Conservation (phyloP, 2,797 vertebrate genomes). For the Pangasius larnaudii region DNA sequence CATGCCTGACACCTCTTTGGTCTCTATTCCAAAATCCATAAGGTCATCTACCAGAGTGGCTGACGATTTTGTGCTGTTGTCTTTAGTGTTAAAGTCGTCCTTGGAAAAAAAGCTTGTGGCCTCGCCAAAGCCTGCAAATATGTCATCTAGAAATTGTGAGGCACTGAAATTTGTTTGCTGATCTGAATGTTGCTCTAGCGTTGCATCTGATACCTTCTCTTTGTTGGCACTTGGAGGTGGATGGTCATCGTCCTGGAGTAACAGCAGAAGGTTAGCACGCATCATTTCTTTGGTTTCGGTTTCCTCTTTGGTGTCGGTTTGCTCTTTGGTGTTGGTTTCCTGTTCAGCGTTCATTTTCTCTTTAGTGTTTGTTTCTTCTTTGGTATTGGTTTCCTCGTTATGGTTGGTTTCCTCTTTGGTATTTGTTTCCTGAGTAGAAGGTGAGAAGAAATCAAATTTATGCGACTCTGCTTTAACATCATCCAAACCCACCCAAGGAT, state of each 20-base stretch:
- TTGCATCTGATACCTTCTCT: conserved; percentile 51
- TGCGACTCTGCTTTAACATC: conserved; percentile 44
- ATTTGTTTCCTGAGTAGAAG: conserved; percentile 41
- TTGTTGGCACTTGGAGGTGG: conserved; percentile 71
- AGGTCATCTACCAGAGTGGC: conserved; percentile 71
- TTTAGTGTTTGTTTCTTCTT: conserved; percentile 31
- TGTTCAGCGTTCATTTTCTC: conserved; percentile 40
- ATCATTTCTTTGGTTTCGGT: conserved; percentile 47
- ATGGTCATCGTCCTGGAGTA: conserved; percentile 67
- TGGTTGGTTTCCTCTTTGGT: conserved; percentile 15
- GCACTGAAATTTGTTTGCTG: conserved; percentile 60
- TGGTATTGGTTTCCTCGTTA: conserved; percentile 46
- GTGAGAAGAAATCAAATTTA: conserved; percentile 31
- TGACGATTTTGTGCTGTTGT: conserved; percentile 47
- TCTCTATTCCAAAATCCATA: conserved; percentile 73
- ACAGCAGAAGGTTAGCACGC: conserved; percentile 68
- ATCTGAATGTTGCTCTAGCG: conserved; percentile 53
- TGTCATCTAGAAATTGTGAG: conserved; percentile 76
- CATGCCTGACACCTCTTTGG: conserved; percentile 37
- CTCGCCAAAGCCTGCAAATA: conserved; percentile 73
- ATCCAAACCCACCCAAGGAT: conserved; percentile 45
- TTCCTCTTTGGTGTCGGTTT: conserved; percentile 42
- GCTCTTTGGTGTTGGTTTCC: conserved; percentile 41
- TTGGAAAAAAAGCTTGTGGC: conserved; percentile 65
- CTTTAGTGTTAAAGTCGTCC: conserved; percentile 60